phyloP scores from a whole-genome alignment of 2,113 vertebrate genomes.

The Procavia capensis region DNA sequence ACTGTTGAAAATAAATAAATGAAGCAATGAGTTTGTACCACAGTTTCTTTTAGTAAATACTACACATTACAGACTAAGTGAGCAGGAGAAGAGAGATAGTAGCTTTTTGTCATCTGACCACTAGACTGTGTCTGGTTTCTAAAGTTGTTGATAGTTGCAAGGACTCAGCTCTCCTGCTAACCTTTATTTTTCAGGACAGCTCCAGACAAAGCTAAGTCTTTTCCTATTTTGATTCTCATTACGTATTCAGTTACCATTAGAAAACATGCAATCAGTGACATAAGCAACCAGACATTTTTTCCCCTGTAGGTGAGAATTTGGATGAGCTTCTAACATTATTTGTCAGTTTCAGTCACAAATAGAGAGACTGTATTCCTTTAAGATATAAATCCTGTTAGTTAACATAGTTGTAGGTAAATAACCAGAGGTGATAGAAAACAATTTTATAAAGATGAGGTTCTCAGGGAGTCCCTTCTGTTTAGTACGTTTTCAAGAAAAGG shows the following conservation, averaged over 20 bases:
- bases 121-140: not conserved
- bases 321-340: not conserved
- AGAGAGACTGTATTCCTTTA: not conserved
- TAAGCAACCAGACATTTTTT: not conserved
- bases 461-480: not conserved
- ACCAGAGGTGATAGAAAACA: not conserved
- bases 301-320: not conserved
- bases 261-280: slow-evolving; percentile 35
- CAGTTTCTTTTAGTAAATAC: not conserved
- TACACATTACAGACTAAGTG: not conserved
- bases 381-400: not conserved
- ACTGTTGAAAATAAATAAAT: not conserved
- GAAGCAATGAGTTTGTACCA: not conserved
- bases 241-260: not conserved
- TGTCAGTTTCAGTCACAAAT: not conserved
- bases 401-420: not conserved
- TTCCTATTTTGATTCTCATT: not conserved
- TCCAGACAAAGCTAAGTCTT: not conserved
- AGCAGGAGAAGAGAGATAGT: not conserved
- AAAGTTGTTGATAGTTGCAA: not conserved
- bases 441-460: not conserved
- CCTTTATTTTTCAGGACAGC: not conserved
- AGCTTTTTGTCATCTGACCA: not conserved
- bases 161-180: not conserved
- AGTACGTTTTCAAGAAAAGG: not conserved